phyloP scores from a whole-genome alignment of 53 echinoderm and acorn worm species.

The Crossaster papposus region DNA sequence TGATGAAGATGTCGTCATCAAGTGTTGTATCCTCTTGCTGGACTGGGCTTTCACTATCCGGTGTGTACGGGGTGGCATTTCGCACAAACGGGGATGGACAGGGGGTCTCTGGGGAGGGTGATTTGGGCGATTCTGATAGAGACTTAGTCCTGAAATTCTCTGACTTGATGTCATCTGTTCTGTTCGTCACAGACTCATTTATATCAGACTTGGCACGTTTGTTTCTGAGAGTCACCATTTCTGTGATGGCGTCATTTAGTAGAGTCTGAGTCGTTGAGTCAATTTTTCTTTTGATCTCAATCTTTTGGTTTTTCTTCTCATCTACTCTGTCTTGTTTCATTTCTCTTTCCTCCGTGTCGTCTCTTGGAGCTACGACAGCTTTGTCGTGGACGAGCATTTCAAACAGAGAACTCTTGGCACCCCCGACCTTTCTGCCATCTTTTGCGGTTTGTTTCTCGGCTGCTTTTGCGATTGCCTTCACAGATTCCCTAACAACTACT shows the following conservation, averaged over 20 bases:
- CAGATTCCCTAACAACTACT: conserved; percentile 70
- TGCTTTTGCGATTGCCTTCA: conserved; percentile 65
- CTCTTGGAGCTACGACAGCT: conserved; percentile 15
- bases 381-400: conserved; percentile 52
- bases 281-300: conserved; percentile 56
- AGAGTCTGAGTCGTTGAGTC: conserved; percentile 70
- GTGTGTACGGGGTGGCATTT: conserved; percentile 79
- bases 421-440: conserved; percentile 6
- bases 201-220: conserved; percentile 38
- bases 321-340: conserved; percentile 26
- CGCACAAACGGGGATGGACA: conserved; percentile 31
- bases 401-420: conserved; percentile 17
- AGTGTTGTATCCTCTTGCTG: conserved; percentile 62
- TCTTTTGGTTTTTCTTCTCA: conserved; percentile 23
- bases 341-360: neutral
- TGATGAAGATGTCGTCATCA: conserved; percentile 86
- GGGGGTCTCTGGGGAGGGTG: conserved; percentile 51
- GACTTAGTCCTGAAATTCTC: conserved; percentile 1
- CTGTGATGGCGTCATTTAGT: conserved; percentile 72
- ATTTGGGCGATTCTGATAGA: conserved; percentile 32
- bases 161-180: neutral
- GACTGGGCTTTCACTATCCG: conserved; percentile 73
- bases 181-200: conserved; percentile 24
- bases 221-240: conserved; percentile 66
- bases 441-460: conserved; percentile 59